Conservation (phyloP, 92 coral and sea anemone species). For the Palythoa caribaeorum region DNA sequence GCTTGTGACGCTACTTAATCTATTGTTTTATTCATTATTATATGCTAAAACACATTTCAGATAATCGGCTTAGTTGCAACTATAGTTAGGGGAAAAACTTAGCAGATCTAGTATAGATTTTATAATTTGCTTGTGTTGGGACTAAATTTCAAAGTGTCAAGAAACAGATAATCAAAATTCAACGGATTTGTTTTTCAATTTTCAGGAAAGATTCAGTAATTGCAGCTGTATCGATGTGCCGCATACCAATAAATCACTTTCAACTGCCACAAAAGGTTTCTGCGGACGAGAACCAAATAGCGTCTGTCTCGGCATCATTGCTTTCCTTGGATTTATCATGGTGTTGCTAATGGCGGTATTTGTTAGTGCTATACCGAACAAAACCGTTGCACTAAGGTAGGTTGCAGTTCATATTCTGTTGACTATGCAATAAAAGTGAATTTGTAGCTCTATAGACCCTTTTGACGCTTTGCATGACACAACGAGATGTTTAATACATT, state of each 20-base stretch:
- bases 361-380: constrained; percentile 43
- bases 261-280: constrained; percentile 53
- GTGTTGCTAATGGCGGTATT: constrained; percentile 2
- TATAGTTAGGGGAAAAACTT: no score
- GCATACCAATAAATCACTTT: background rate
- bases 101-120: no score
- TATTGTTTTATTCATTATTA: no score
- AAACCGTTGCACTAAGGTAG: constrained; percentile 57
- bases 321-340: constrained; percentile 30
- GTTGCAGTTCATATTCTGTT: background rate
- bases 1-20: no score
- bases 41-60: no score
- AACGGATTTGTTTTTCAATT: background rate
- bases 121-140: no score
- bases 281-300: constrained; percentile 30
- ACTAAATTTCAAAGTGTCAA: background rate
- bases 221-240: constrained; percentile 13
- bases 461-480: no score
- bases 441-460: no score
- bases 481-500: no score
- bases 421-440: no score
- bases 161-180: background rate
- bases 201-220: constrained; percentile 18
- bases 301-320: constrained; percentile 48
- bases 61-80: no score